phyloP scores from a whole-genome alignment of 2,797 vertebrate species.

The Enteromius fasciolatus region DNA sequence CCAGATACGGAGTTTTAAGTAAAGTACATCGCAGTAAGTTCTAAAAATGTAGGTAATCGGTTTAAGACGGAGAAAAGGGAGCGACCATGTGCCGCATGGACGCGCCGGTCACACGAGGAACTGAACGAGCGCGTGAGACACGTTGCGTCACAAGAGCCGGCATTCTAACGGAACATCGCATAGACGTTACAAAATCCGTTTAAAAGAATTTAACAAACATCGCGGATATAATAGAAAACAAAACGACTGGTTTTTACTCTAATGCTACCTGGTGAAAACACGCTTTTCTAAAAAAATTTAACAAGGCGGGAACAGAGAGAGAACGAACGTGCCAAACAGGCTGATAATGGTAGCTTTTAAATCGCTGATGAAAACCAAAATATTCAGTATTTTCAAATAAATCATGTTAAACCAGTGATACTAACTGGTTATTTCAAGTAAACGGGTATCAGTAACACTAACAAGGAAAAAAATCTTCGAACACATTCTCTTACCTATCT shows the following conservation, averaged over 20 bases:
- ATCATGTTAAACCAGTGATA: neutral
- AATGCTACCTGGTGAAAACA: neutral
- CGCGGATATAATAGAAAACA: too few species aligned
- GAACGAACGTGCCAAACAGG: neutral
- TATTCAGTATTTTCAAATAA: neutral
- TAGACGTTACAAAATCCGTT: neutral
- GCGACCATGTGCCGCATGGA: slow-evolving; percentile 36
- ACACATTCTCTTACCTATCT: slow-evolving; percentile 74
- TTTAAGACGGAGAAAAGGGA: neutral
- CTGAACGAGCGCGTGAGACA: slow-evolving; percentile 43
- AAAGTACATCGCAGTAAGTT: neutral
- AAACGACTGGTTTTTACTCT: rapidly evolving
- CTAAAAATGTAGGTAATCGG: neutral
- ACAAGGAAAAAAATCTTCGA: neutral
- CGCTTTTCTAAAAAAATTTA: neutral
- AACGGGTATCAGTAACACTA: rapidly evolving
- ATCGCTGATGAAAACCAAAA: neutral
- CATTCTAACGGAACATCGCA: slow-evolving; percentile 16
- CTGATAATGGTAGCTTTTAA: neutral
- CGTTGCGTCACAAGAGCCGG: slow-evolving; percentile 43
- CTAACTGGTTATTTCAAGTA: neutral
- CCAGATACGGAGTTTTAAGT: rapidly evolving
- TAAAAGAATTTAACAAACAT: neutral
- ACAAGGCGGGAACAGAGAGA: slow-evolving; percentile 18
- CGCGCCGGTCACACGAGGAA: slow-evolving; percentile 34